Evolutionary conservation across 2,888 invertebrate species (phyloP), one percentile per base, ranked within the genome.

Genomic region (Plebejus argus): DNA sequence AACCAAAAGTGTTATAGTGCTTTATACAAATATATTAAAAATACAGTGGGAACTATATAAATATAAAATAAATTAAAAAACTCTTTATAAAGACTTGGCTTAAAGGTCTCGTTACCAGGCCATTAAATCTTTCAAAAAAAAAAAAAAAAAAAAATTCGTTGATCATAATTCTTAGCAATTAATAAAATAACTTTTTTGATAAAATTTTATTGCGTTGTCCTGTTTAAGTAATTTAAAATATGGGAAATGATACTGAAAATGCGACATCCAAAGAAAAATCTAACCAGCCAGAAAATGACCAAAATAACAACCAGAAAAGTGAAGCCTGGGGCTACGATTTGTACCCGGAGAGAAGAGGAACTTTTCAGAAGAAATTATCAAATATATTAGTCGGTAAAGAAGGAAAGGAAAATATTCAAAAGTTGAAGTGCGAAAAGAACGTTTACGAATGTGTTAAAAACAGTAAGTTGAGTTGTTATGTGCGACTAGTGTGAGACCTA

Each of bases 311-410:
- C 76, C 77, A 76, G 61, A 83, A 85, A 45, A 88, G 88, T 76
- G 84, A 88, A 49, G 90, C 93, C 7, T 97, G 96, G 96, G 97
- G 97, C 79, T 97, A 96, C 85, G 97, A 97, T 91, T 92, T 98
- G 79, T 98, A 97, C 86, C 98, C 98, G 0, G 97, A 98, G 88
- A 95, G 98, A 83, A 95, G 96, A 84, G 96, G 96, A 0, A 90
- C 94, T 56, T 95, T 93, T 82, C 94, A 94, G 80, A 93, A 95
- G 0, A 95, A 91, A 84, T 89, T 96, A 87, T 86, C 90, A 1
- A 94, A 94, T 78, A 88, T 95, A 70, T 82, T 97, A 0, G 86
- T 96, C 18, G 95, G 96, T 5, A 91, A 95, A 72, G 96, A 96
- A 88, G 97, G 97, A 53, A 95, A 95, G 81, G 97, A 97, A 86